Base-by-base conservation (phyloP, 2,888 invertebrate genomes). In the Latrodectus hesperus region DNA sequence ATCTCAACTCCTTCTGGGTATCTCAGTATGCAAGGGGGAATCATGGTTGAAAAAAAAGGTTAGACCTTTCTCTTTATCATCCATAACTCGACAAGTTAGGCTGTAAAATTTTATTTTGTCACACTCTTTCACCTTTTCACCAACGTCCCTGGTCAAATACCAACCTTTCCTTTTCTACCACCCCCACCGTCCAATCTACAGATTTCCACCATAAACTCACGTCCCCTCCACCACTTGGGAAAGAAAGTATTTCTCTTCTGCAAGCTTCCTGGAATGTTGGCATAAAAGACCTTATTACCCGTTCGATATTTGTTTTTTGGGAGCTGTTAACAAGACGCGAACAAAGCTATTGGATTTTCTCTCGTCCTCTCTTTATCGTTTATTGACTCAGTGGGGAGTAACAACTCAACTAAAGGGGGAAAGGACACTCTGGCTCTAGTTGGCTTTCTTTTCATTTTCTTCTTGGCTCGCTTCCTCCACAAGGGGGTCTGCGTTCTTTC, bases 221-320 rank as follows among this genome's bases (percentile, higher is more conserved):
- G 55, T 60, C 67, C 73, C 74, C n/a, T 64, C 71, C 72, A n/a
- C 55, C 55, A 22, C 17, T 53, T 76, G 12, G 22, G 55, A 51
- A 16, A 68, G 14, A 60, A 49, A 38, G 49, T 14, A 60, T 71
- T 55, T 70, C 64, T 60, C 80, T 49, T 72, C 65, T 49, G 16
- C 53, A 4, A 60, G 60, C 60, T 12, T 60, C 49, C 60, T 51
- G 55, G 80, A 82, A 74, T 82, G 75, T 75, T 67, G 71, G 73
- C 78, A 84, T 84, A 84, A 84, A 84, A 77, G 84, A 53, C 84
- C 84, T 78, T 84, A 84, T 84, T 84, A 84, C 84, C 72, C 72
- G 84, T 84, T 72, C 84, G 78, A 84, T 84, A 84, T 72, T 52
- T 73, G 76, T 84, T 71, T 83, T 84, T 77, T 53, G 53, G 22